These are phyloP conservation scores for Daktulosphaira vitifoliae DNA, from an alignment of 1,140 invertebrate genomes.

Conservation along the genomic window DNA sequence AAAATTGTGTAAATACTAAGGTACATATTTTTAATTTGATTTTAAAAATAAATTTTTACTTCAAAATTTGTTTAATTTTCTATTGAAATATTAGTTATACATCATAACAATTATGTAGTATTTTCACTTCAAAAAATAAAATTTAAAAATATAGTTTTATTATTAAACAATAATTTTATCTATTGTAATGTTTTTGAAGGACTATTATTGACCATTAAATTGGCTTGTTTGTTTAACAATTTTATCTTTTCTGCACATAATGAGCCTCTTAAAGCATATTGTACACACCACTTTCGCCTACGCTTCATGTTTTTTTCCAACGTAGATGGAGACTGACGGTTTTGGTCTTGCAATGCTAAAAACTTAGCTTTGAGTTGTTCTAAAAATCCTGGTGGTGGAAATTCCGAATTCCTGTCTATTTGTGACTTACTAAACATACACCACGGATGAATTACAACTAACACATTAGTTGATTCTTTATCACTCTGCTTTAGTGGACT, in stretches of 20 bases:
- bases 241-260: background rate
- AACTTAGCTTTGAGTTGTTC: background rate
- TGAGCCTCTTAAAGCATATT: background rate
- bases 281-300: background rate
- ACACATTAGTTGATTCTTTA: background rate
- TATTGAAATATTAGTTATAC: no score
- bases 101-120: no score
- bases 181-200: no score
- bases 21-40: no score
- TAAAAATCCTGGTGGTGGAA: constrained; percentile 2
- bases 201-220: no score
- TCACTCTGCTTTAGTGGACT: background rate
- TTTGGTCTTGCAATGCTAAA: background rate
- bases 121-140: no score
- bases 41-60: no score
- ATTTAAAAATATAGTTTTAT: no score
- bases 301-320: background rate
- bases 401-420: background rate
- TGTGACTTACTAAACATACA: background rate
- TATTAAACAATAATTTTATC: no score
- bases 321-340: background rate
- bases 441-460: constrained; percentile 21
- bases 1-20: no score
- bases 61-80: no score
- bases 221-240: no score